Evolutionary conservation across 1,140 invertebrate species (phyloP), one percentile per base, ranked within the genome.

Genomic region (Saccostrea cuccullata): DNA sequence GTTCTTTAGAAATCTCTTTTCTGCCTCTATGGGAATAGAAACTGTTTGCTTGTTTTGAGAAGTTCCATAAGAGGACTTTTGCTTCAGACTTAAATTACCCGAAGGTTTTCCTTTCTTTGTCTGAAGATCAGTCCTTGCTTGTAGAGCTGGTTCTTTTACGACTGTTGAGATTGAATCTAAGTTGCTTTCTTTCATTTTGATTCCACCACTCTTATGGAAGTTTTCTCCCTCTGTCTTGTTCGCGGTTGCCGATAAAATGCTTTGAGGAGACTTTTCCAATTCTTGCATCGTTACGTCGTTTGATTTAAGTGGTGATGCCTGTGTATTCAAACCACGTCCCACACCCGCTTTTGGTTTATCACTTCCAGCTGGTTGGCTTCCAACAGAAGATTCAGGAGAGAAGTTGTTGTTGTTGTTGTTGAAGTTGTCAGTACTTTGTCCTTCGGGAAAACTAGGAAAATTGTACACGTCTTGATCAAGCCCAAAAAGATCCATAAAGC

Each of bases 1-100:
- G 3, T 77, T 77, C 70, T 30, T 30, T 13, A 77, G 26, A 77
- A 30, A 77, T 77, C 70, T 77, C 13, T 30, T 77, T 77, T 77
- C 70, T 36, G 70, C 70, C 30, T 77, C 70, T 77, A 15, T 15
- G 15, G 70, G 70, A 77, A 77, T 77, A 77, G 70, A 77, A 77
- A 77, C 70, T 26, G 70, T 77, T 17, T 77, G 70, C 30, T 26
- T 77, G 23, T 36, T 17, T 77, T 26, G 70, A 77, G 23, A 26
- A 9, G 23, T 36, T 73, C 67, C 58, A 13, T 60, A 60, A 60
- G 58, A 17, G 13, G 13, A 13, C 20, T 60, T 60, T 60, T 20
- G 58, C 1, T 11, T 60, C 13, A 60, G 20, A 60, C 0, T 20
- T 47, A 47, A 60, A 13, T 60, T 60, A 64, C 9, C 9, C 8